These are phyloP conservation scores for Lethenteron reissneri DNA, from an alignment of 2,113 vertebrate genomes.

Conservation along the genomic window DNA sequence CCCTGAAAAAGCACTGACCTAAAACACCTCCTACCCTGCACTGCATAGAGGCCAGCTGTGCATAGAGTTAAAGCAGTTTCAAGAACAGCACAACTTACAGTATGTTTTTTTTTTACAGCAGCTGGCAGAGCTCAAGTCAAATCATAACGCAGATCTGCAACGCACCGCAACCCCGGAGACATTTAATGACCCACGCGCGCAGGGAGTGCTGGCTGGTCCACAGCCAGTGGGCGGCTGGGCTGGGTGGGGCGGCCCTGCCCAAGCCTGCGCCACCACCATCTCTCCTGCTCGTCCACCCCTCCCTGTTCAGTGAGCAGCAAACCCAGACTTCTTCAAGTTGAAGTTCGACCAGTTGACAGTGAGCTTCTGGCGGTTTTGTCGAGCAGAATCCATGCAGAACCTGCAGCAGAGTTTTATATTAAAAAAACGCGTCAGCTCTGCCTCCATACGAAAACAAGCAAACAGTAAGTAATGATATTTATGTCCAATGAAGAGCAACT, in stretches of 20 bases:
- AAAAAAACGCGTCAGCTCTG: too few relatives aligned
- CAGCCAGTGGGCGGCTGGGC: neutral
- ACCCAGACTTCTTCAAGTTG: slow-evolving; percentile 91
- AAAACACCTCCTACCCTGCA: neutral
- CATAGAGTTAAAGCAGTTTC: neutral
- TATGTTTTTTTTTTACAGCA: neutral
- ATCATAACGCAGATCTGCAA: neutral
- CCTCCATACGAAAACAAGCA: too few relatives aligned
- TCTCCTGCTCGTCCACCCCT: slow-evolving; percentile 12
- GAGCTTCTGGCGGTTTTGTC: slow-evolving; percentile 78
- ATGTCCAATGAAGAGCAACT: too few relatives aligned
- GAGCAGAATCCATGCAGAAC: slow-evolving; percentile 88
- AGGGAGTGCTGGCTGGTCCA: neutral
- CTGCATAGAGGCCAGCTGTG: slow-evolving; percentile 6
- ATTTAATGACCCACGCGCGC: neutral
- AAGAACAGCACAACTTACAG: too few relatives aligned
- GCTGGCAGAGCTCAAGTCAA: slow-evolving; percentile 2
- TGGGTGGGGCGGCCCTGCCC: neutral
- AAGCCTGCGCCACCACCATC: neutral
- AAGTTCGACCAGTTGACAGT: slow-evolving; percentile 99
- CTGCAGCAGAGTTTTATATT: slow-evolving; percentile 19
- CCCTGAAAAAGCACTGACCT: slow-evolving; percentile 1
- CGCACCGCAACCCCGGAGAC: neutral
- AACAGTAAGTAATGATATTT: too few relatives aligned
- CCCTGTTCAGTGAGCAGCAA: slow-evolving; percentile 59